A percentile compares a stretch with the other conserved stretches of the same genome.
Conservation (phyloP, 35 echinoderm and acorn worm genomes). For the Chiridota heheva region DNA sequence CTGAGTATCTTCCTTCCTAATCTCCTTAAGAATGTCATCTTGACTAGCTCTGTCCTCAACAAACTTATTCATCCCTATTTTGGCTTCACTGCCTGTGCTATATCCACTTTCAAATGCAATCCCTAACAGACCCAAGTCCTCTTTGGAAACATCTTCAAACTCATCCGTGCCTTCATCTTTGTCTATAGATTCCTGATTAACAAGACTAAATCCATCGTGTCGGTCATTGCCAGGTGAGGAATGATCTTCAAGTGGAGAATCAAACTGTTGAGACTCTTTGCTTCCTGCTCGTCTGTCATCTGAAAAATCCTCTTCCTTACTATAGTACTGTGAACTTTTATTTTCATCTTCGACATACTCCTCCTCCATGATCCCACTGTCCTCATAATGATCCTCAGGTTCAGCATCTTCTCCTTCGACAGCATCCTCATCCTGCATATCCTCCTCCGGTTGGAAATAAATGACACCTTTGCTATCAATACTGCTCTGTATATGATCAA, state of each 20-base stretch:
- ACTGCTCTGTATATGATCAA: too few species aligned
- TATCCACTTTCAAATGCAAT: slow-evolving; percentile 15
- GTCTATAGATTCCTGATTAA: too few species aligned
- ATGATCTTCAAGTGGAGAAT: slow-evolving; percentile 23
- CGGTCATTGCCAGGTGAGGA: too few species aligned
- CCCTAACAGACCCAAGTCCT: too few species aligned
- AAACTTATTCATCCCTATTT: too few species aligned
- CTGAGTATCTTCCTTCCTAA: too few species aligned
- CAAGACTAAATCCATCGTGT: too few species aligned
- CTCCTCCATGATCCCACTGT: slow-evolving; percentile 13
- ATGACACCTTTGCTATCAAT: neutral
- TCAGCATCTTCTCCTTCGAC: neutral
- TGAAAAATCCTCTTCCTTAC: slow-evolving; percentile 27
- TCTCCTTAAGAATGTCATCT: too few species aligned
- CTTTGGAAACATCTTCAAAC: too few species aligned
- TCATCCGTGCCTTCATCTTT: too few species aligned
- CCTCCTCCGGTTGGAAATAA: neutral
- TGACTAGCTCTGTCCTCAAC: too few species aligned
- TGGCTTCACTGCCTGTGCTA: neutral
- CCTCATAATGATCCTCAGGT: slow-evolving; percentile 11
- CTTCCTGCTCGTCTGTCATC: neutral
- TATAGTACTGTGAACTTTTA: slow-evolving; percentile 3
- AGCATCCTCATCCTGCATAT: neutral
- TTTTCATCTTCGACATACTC: slow-evolving; percentile 8
- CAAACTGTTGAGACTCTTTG: neutral